These are phyloP conservation scores for Brienomyrus brachyistius DNA, from an alignment of 2,113 vertebrate species.

Conservation along the genomic window DNA sequence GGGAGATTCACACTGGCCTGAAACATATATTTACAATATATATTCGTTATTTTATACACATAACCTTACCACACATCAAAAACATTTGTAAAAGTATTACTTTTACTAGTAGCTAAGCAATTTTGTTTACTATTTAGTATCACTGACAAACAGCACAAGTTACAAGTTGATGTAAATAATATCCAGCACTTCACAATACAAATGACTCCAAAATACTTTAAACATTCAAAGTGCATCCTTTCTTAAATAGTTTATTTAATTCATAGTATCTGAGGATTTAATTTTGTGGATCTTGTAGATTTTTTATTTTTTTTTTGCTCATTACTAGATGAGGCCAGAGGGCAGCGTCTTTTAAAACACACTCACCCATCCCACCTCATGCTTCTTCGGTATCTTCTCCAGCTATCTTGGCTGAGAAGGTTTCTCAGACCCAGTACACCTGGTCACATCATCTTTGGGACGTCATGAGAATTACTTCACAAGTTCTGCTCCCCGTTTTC, in stretches of 20 bases:
- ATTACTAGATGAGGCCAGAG: neutral
- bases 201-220: neutral
- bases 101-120: conserved; percentile 24
- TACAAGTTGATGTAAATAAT: neutral
- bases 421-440: neutral
- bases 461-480: neutral
- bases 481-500: neutral
- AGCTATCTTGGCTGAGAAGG: neutral
- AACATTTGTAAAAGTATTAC: conserved; percentile 47
- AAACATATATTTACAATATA: conserved; percentile 32
- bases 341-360: neutral
- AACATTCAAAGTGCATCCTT: neutral
- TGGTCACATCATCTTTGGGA: neutral
- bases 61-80: neutral
- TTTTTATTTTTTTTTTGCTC: neutral
- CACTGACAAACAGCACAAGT: conserved; percentile 19
- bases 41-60: conserved; percentile 21
- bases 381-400: too few relatives aligned
- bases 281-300: neutral
- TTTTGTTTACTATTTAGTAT: conserved; percentile 19
- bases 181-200: neutral
- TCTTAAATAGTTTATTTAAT: neutral
- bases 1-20: conserved; percentile 29
- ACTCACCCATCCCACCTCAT: neutral
- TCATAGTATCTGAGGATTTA: neutral